These are phyloP conservation scores for Glaucomys volans DNA, from an alignment of 2,113 vertebrate genomes.

Conservation along the genomic window DNA sequence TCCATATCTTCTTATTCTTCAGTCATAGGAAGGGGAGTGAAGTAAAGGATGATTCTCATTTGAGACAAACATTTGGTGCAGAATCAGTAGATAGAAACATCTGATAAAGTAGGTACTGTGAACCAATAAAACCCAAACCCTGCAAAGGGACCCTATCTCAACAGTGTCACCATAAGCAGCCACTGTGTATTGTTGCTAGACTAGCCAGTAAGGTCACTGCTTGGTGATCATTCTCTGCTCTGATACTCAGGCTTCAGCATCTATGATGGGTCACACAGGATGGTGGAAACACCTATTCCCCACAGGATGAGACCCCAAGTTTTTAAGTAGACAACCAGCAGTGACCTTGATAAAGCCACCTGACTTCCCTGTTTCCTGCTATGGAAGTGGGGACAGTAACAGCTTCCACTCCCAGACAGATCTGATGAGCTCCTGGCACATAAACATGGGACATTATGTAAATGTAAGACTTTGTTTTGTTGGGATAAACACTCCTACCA, in stretches of 20 bases:
- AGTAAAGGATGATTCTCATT: neutral
- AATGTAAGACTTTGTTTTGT: neutral
- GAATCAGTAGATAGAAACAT: neutral
- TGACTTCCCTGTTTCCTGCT: neutral
- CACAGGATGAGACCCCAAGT: neutral
- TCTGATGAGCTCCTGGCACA: neutral
- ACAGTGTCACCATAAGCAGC: neutral
- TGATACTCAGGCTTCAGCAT: neutral
- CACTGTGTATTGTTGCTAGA: neutral
- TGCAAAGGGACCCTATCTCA: neutral
- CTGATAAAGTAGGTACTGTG: neutral
- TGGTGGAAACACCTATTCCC: neutral
- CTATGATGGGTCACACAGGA: neutral
- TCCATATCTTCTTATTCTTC: neutral
- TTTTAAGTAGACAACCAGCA: neutral
- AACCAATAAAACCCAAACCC: neutral
- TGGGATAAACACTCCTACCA: neutral
- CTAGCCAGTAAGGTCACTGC: rapidly evolving
- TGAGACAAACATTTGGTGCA: neutral
- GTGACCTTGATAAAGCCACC: neutral
- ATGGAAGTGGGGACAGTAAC: neutral
- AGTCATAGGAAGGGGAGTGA: neutral
- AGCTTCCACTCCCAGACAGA: neutral
- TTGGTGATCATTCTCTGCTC: neutral
- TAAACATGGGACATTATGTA: neutral